phyloP scores from a whole-genome alignment of 2,888 invertebrate genomes.

The Laothoe populi region DNA sequence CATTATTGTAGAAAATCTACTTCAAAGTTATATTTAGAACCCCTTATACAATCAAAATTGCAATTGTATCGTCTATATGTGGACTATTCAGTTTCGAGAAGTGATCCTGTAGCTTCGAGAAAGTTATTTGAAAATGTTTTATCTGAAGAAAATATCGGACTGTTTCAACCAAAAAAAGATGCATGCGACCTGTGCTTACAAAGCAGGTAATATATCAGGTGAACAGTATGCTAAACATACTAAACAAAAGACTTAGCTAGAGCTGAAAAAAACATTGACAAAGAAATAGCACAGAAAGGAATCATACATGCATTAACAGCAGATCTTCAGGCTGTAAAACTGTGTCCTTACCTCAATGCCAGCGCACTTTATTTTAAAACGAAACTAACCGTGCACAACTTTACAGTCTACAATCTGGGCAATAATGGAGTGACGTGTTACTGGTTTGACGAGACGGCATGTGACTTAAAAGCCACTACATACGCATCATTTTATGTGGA shows the following conservation, averaged over 20 bases:
- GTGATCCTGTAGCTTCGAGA: slow-evolving; percentile 38
- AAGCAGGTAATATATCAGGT: slow-evolving; percentile 39
- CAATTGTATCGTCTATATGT: slow-evolving; percentile 39
- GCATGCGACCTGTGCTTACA: slow-evolving; percentile 40
- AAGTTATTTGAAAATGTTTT: slow-evolving; percentile 41
- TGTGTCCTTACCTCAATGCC: slow-evolving; percentile 42
- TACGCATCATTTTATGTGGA: slow-evolving; percentile 24
- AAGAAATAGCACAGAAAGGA: slow-evolving; percentile 35
- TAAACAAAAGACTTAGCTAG: slow-evolving; percentile 33
- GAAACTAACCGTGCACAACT: slow-evolving; percentile 48
- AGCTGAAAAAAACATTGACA: slow-evolving; percentile 39
- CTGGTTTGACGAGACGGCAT: slow-evolving; percentile 34
- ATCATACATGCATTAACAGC: slow-evolving; percentile 38
- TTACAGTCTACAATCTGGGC: slow-evolving; percentile 43
- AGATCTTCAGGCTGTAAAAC: slow-evolving; percentile 46
- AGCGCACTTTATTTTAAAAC: slow-evolving; percentile 50
- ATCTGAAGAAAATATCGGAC: slow-evolving; percentile 39
- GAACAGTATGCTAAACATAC: slow-evolving; percentile 36
- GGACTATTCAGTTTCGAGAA: slow-evolving; percentile 33
- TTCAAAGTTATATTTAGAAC: slow-evolving; percentile 44
- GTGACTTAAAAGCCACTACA: too few species aligned
- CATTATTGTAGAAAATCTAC: slow-evolving; percentile 42
- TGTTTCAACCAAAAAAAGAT: slow-evolving; percentile 44
- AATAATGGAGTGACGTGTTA: slow-evolving; percentile 36
- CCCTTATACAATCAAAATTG: slow-evolving; percentile 40